Evolutionary conservation across 2,797 vertebrate genomes (phyloP).

Genomic region (Capromys pilorides): DNA sequence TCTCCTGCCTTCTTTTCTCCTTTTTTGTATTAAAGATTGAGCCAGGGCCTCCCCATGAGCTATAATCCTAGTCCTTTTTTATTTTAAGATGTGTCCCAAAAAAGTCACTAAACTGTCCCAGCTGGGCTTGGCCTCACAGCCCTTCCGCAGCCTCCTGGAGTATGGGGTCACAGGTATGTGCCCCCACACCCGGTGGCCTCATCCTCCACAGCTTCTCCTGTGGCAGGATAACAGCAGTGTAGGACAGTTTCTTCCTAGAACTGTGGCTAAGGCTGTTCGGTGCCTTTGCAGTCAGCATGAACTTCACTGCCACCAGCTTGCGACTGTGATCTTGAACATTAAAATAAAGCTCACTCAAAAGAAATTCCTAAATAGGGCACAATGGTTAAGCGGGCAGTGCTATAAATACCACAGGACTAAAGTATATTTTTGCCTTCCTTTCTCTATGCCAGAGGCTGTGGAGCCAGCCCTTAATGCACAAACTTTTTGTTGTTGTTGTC

Average conservation of each 20-base stretch:
- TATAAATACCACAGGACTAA: slow-evolving; percentile 67
- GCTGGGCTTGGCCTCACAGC: not conserved
- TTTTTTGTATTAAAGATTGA: not conserved
- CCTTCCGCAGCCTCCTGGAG: not conserved
- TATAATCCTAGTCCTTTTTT: not conserved
- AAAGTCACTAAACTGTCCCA: not conserved
- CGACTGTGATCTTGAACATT: not conserved
- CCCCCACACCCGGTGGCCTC: not conserved
- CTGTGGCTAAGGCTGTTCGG: not conserved
- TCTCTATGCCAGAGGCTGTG: slow-evolving; percentile 70
- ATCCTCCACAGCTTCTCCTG: accelerated
- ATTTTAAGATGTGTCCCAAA: not conserved
- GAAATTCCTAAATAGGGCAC: slow-evolving; percentile 83
- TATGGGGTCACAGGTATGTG: not conserved
- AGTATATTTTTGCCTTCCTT: slow-evolving; percentile 75
- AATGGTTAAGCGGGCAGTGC: slow-evolving; percentile 49
- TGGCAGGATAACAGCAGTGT: accelerated
- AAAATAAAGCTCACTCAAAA: slow-evolving; percentile 74
- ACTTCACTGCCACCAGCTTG: slow-evolving; percentile 51
- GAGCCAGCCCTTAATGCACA: slow-evolving; percentile 47
- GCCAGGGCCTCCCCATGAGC: not conserved
- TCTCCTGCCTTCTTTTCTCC: not conserved
- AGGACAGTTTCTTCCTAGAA: accelerated
- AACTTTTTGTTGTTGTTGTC: slow-evolving; percentile 45
- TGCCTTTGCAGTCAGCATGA: not conserved